Evolutionary conservation across 2,888 invertebrate species (phyloP).

Genomic region (Caenorhabditis sinica): DNA sequence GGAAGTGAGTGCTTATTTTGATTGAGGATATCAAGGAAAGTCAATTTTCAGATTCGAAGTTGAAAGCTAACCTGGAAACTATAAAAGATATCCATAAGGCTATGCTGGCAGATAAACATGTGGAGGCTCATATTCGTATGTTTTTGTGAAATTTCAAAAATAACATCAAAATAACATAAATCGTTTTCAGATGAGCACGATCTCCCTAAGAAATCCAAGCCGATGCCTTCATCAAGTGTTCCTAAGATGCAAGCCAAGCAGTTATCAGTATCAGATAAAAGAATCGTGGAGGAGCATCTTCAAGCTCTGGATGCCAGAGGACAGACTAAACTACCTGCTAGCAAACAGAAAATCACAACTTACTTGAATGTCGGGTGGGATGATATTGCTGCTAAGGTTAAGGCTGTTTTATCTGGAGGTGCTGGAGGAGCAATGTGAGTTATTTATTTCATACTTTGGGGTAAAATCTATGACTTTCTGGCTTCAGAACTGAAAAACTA

Average conservation of each 20-base stretch:
- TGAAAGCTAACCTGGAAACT: constrained; percentile 59
- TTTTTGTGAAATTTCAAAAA: constrained; percentile 3
- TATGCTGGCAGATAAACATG: constrained; percentile 65
- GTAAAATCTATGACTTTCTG: not conserved
- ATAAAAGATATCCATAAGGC: constrained; percentile 67
- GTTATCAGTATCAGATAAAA: constrained; percentile 59
- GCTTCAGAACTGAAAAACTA: constrained; percentile 57
- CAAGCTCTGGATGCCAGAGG: constrained; percentile 54
- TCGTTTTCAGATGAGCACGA: constrained; percentile 53
- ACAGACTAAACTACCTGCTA: constrained; percentile 51
- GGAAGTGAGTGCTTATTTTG: constrained; percentile 30
- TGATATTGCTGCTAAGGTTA: constrained; percentile 65
- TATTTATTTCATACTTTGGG: not conserved
- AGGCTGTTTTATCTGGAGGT: constrained; percentile 51
- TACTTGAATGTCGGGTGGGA: constrained; percentile 60
- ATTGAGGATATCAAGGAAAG: not conserved
- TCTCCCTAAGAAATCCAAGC: constrained; percentile 50
- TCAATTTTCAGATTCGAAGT: constrained; percentile 40
- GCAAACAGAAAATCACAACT: constrained; percentile 60
- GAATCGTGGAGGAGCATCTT: constrained; percentile 63
- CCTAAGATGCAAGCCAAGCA: constrained; percentile 67
- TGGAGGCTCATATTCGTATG: constrained; percentile 66
- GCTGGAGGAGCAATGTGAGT: constrained; percentile 59
- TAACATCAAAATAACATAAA: not conserved
- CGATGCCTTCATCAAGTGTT: constrained; percentile 68